phyloP scores from a whole-genome alignment of 2,888 invertebrate genomes.

The Watsonalla cultraria region DNA sequence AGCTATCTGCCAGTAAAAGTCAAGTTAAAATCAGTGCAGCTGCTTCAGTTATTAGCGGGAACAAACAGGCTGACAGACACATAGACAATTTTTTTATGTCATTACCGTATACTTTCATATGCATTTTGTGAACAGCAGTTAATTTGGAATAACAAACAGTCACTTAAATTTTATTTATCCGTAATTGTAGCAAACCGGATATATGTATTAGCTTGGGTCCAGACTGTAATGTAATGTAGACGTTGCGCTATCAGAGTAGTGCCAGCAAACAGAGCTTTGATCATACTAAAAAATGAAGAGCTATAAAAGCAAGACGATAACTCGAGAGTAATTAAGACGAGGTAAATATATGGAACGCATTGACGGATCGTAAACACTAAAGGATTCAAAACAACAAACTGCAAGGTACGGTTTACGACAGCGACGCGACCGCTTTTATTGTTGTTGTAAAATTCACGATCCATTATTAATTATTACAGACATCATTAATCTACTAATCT shows the following conservation, averaged over 20 bases:
- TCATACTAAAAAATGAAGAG: slow-evolving; percentile 56
- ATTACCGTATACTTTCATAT: no score
- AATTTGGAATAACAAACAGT: no score
- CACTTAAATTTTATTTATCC: no score
- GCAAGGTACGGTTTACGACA: slow-evolving; percentile 70
- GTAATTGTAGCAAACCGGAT: background rate
- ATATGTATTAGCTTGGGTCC: background rate
- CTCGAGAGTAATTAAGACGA: slow-evolving; percentile 69
- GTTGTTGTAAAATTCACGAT: slow-evolving; percentile 77
- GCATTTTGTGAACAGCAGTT: no score
- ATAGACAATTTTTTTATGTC: no score
- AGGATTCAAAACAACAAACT: slow-evolving; percentile 73
- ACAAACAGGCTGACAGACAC: no score
- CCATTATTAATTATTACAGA: slow-evolving; percentile 79
- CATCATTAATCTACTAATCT: slow-evolving; percentile 79
- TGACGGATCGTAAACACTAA: slow-evolving; percentile 71
- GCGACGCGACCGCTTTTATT: slow-evolving; percentile 72
- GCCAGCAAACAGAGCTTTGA: slow-evolving; percentile 42
- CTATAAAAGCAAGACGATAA: slow-evolving; percentile 65
- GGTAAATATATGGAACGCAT: slow-evolving; percentile 71
- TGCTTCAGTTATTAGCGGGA: no score
- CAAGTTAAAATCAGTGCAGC: no score
- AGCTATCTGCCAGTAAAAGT: no score
- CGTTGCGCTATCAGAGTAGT: slow-evolving; percentile 29
- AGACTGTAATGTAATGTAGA: slow-evolving; percentile 20